Percentiles rank a stretch among this genome's conserved stretches.
Evolutionary conservation across 2,113 vertebrate genomes (phyloP).

Genomic region (Turdus rufiventris): DNA sequence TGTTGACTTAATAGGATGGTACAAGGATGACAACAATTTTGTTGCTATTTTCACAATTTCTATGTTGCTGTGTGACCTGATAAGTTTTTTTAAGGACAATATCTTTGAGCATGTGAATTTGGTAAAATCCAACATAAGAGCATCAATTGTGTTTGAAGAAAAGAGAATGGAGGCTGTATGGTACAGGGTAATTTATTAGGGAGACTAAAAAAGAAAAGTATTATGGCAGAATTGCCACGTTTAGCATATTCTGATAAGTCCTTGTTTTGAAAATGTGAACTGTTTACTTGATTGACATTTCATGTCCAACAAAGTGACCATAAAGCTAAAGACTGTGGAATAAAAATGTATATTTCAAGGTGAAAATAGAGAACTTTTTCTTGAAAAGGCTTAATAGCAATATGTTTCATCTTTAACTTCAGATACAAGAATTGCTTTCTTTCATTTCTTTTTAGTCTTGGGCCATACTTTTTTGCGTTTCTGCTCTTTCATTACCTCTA

Average conservation of each 20-base stretch:
- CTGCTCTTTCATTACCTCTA: not conserved
- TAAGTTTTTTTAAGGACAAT: not conserved
- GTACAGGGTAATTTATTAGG: not conserved
- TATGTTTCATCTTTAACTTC: not conserved
- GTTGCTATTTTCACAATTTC: not conserved
- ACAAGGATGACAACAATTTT: not conserved
- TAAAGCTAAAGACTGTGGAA: constrained; percentile 9
- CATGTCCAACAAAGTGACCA: not conserved
- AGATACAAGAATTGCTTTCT: not conserved
- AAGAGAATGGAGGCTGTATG: not conserved
- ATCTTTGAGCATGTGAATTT: not conserved
- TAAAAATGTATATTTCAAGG: not conserved
- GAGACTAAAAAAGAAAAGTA: not conserved
- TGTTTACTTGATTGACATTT: not conserved
- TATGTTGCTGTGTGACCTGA: not conserved
- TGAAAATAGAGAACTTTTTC: not conserved
- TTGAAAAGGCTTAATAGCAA: not conserved
- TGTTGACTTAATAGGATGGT: not conserved
- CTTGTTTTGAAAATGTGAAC: not conserved
- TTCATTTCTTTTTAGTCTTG: not conserved
- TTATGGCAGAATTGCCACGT: not conserved
- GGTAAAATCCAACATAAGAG: not conserved
- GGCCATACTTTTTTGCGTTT: not conserved
- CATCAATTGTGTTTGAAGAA: not conserved
- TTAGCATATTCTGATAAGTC: not conserved